Evolutionary conservation across 2,797 vertebrate genomes (phyloP), one percentile per base, ranked within the genome.

Genomic region (Gambusia yucatana): DNA sequence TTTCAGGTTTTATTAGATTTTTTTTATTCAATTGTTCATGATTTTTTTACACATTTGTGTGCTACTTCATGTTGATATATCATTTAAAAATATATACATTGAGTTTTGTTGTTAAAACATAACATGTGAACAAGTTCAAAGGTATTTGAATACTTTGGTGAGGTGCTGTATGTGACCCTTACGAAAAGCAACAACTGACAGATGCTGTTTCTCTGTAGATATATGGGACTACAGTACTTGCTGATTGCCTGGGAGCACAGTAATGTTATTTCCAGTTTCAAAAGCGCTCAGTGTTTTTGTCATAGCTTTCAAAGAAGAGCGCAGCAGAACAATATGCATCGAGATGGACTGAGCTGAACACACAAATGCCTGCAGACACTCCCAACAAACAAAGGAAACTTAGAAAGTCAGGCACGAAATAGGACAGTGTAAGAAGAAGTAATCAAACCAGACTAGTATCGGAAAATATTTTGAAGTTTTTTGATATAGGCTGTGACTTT

Each of bases 361-460:
- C 28, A 63, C 22, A 61, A 30, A 69, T 41, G 75, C 48, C 72
- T 25, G 77, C 13, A 71, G 36, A 50, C 10, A 52, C 36, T 65
- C 44, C 52, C 81, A 75, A 75, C 61, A 30, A 79, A 74, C 74
- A 77, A 48, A 59, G 39, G 6, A 48, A 84, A 82, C 77, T 84
- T 61, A 43, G 22, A 88, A 91, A 87, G 83, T 86, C 78, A 81
- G 46, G 17, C 72, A 61, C 83, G 63, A 78, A 88, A 79, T 71
- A 33, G 43, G 43, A 4, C 80, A 59, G 63, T 78, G 59, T 84
- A 73, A 61, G 46, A 79, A 82, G 69, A 70, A 81, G 77, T 77
- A 86, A 88, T 90, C 82, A 89, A 84, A 82, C 80, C 75, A 55
- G 69, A 84, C 79, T 71, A 52, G 33, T 57, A 25, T 20, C 77